Percentiles rank a stretch among this genome's conserved stretches.
These are phyloP conservation scores for Phainopepla nitens DNA, from an alignment of 2,113 vertebrate species.

Conservation along the genomic window DNA sequence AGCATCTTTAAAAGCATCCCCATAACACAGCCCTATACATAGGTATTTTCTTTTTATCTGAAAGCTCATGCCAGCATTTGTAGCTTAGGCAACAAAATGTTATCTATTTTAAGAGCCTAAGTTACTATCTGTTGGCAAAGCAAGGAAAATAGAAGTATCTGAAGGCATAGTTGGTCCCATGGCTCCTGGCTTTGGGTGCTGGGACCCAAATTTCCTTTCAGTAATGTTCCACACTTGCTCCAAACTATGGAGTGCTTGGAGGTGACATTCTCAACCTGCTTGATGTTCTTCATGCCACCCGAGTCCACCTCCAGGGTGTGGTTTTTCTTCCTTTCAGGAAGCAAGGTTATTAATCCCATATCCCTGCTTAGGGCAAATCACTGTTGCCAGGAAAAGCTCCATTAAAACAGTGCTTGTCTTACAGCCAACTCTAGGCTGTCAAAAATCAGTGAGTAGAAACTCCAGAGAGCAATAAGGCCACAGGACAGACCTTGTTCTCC, in stretches of 20 bases:
- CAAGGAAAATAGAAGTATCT: background rate
- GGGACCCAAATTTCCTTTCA: background rate
- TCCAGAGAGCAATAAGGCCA: background rate
- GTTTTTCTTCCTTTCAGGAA: background rate
- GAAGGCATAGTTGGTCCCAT: background rate
- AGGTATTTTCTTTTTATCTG: background rate
- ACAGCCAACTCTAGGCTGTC: background rate
- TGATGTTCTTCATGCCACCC: background rate
- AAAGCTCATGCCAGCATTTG: background rate
- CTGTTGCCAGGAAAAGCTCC: background rate
- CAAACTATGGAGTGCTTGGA: background rate
- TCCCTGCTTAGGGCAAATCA: background rate
- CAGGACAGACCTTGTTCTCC: background rate
- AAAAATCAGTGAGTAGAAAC: background rate
- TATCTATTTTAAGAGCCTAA: background rate
- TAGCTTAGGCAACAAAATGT: background rate
- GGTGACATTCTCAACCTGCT: background rate
- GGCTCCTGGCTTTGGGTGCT: background rate
- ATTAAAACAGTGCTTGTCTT: background rate
- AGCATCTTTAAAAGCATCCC: background rate
- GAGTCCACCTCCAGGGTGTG: too few relatives aligned
- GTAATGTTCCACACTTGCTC: background rate
- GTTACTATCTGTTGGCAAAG: background rate
- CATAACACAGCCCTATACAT: rapidly evolving
- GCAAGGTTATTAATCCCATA: background rate